These are phyloP conservation scores for Melieria picta DNA, from an alignment of 2,888 invertebrate species.

Conservation along the genomic window DNA sequence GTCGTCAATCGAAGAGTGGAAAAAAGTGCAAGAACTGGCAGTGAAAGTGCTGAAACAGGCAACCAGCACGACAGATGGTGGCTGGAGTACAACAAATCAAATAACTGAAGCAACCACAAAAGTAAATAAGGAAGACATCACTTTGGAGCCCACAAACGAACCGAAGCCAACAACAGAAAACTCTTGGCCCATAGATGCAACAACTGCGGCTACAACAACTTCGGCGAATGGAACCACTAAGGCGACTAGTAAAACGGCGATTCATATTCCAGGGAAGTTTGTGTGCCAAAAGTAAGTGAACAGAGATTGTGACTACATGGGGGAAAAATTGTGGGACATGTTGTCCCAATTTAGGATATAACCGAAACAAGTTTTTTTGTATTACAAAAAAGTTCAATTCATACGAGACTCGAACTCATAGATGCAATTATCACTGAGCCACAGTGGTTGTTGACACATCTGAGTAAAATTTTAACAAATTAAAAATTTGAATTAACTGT, in stretches of 20 bases:
- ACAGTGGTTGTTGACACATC: no score
- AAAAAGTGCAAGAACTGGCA: slow-evolving; percentile 42
- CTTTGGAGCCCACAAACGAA: neutral
- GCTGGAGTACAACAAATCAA: slow-evolving; percentile 9
- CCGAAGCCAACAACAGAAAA: slow-evolving; percentile 12
- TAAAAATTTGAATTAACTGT: no score
- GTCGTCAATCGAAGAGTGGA: slow-evolving; percentile 46
- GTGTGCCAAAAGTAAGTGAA: slow-evolving; percentile 53
- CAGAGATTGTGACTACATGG: neutral
- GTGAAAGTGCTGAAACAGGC: slow-evolving; percentile 43
- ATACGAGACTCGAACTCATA: no score
- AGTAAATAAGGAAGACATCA: slow-evolving; percentile 28
- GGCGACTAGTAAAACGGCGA: neutral
- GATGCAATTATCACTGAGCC: no score
- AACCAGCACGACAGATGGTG: slow-evolving; percentile 21
- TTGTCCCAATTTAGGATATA: no score
- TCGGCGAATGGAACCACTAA: slow-evolving; percentile 19
- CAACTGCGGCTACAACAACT: slow-evolving; percentile 22
- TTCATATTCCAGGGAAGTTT: slow-evolving; percentile 50
- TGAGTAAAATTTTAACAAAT: no score
- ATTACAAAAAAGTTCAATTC: no score
- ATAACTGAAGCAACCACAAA: neutral
- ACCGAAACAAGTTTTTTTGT: no score
- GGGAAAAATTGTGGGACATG: no score
- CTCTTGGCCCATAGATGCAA: slow-evolving; percentile 1